phyloP scores from a whole-genome alignment of 1,140 invertebrate species.

The Caenorhabditis inopinata region DNA sequence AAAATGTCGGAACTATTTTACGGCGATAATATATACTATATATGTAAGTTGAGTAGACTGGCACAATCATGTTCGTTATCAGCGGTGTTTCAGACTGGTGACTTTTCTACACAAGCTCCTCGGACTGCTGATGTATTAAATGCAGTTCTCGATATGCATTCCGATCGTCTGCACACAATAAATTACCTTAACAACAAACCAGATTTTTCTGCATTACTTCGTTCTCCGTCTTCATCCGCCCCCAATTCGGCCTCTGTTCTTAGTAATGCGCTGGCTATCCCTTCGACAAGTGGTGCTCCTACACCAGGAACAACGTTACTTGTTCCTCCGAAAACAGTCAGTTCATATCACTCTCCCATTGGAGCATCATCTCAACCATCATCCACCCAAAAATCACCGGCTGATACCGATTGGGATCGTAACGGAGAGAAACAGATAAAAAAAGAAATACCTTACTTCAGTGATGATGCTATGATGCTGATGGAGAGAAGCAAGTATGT shows the following conservation, averaged over 20 bases:
- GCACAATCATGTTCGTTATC: neutral
- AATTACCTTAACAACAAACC: conserved; percentile 44
- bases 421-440: conserved; percentile 1
- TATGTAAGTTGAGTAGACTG: neutral
- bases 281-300: conserved; percentile 20
- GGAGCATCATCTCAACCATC: conserved; percentile 7
- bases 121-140: conserved; percentile 53
- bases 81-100: conserved; percentile 4
- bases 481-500: conserved; percentile 18
- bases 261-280: neutral
- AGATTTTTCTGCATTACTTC: conserved; percentile 6
- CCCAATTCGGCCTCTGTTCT: conserved; percentile 44
- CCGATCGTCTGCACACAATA: conserved; percentile 44
- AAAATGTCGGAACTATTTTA: no score
- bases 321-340: neutral
- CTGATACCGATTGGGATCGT: neutral
- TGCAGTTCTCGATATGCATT: conserved; percentile 50
- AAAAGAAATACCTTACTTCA: neutral
- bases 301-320: neutral
- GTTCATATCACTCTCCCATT: conserved; percentile 26
- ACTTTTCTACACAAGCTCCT: conserved; percentile 40
- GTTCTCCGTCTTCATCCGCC: conserved; percentile 36
- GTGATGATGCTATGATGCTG: conserved; percentile 19
- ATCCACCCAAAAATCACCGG: neutral
- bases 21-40: no score